Percentiles rank a stretch among this genome's conserved stretches.
Conservation (phyloP, 53 echinoderm and acorn worm species). For the Echinarachnius parma region DNA sequence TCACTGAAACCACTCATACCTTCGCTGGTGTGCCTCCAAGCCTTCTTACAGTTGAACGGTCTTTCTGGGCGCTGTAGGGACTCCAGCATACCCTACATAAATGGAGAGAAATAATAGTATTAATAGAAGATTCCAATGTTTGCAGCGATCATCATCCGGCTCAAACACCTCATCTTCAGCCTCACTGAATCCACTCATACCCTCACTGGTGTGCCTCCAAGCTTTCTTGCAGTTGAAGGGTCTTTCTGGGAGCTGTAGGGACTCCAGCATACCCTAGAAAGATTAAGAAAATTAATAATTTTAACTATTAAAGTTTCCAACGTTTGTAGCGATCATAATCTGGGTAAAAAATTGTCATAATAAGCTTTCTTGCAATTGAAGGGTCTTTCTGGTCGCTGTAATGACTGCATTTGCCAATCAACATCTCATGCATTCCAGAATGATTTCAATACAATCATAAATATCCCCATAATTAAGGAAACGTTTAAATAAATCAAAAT, state of each 20-base stretch:
- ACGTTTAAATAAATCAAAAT: too few species aligned
- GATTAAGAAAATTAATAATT: too few species aligned
- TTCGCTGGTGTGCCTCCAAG: conserved; percentile 57
- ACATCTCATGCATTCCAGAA: too few species aligned
- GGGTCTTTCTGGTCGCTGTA: conserved; percentile 69
- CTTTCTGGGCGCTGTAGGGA: conserved; percentile 68
- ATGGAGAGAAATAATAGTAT: too few species aligned
- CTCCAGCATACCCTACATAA: conserved; percentile 74
- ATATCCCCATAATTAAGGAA: too few species aligned
- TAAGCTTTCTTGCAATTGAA: conserved; percentile 85
- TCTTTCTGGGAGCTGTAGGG: conserved; percentile 66
- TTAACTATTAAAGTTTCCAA: too few species aligned
- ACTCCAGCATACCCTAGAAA: conserved; percentile 73
- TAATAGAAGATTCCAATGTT: too few species aligned
- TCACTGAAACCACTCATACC: conserved; percentile 60
- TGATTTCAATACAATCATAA: too few species aligned
- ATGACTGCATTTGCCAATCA: too few species aligned
- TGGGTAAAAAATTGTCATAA: too few species aligned
- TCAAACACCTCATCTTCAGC: conserved; percentile 67
- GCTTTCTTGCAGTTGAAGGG: conserved; percentile 86
- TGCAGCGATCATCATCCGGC: conserved; percentile 53
- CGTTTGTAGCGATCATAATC: too few species aligned
- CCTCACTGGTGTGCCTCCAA: conserved; percentile 54
- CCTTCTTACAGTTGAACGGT: conserved; percentile 83
- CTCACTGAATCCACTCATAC: conserved; percentile 59